phyloP scores from a whole-genome alignment of 2,113 vertebrate genomes.

The Ariopsis seemanni region DNA sequence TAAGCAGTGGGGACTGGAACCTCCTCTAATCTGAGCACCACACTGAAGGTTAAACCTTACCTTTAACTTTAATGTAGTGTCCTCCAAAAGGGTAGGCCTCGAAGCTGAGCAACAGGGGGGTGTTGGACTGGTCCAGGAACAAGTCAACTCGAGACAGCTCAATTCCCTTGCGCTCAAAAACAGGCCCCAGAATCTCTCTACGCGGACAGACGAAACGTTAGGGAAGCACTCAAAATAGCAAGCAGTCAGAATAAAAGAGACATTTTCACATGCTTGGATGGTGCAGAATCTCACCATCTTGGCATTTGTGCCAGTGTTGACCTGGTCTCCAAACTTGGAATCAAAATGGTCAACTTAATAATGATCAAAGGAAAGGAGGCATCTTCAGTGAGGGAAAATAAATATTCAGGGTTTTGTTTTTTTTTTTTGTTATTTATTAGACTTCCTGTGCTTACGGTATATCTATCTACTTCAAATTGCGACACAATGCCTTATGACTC shows the following conservation, averaged over 20 bases:
- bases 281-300: neutral
- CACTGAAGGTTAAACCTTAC: constrained; percentile 60
- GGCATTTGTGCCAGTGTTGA: neutral
- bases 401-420: neutral
- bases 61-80: constrained; percentile 95
- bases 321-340: neutral
- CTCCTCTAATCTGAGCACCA: neutral
- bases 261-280: neutral
- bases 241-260: neutral
- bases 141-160: constrained; percentile 81
- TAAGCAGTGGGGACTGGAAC: neutral
- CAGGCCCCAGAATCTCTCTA: constrained; percentile 88
- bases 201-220: neutral
- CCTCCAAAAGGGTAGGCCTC: constrained; percentile 93
- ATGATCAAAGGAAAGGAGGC: neutral
- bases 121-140: constrained; percentile 96
- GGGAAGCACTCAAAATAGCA: neutral
- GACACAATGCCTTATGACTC: no score
- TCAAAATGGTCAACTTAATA: neutral
- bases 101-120: constrained; percentile 86
- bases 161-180: constrained; percentile 91
- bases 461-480: no score
- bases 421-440: neutral
- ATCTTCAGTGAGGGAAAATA: neutral
- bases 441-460: neutral